Evolutionary conservation across 2,888 invertebrate species (phyloP).

Genomic region (Hemaris fuciformis): DNA sequence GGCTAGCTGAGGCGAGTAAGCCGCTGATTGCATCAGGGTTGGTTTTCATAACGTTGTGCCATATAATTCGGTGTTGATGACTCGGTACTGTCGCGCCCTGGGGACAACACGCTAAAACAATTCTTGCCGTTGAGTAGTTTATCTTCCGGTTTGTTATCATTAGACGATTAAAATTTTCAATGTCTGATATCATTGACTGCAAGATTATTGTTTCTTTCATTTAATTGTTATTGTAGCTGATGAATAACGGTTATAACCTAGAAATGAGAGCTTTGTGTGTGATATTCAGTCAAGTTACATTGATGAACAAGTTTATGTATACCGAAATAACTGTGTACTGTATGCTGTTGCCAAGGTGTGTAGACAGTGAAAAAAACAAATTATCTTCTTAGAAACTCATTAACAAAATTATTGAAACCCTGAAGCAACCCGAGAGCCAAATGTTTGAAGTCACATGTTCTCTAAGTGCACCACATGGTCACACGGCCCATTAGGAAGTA

Average conservation of each 20-base stretch:
- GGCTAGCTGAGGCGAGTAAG: not conserved
- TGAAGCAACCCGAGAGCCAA: not conserved
- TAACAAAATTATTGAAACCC: not conserved
- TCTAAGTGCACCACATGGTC: not conserved
- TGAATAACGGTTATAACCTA: constrained; percentile 4
- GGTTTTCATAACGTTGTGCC: constrained; percentile 3
- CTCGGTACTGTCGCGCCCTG: not conserved
- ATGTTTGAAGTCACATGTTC: not conserved
- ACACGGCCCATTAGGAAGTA: not conserved
- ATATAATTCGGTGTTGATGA: not conserved
- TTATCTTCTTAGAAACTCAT: not conserved
- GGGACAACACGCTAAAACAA: not conserved
- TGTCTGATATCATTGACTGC: constrained; percentile 21
- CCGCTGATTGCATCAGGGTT: constrained; percentile 2
- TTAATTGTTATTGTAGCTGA: not conserved
- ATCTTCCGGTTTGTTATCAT: constrained; percentile 31
- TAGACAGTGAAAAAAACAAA: not conserved
- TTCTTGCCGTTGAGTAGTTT: constrained; percentile 14
- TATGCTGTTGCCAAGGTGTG: not conserved
- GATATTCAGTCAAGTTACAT: not conserved
- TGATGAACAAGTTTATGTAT: not conserved
- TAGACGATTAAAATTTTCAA: constrained; percentile 25
- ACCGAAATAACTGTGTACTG: not conserved
- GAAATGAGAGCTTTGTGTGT: not conserved
- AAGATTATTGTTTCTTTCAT: constrained; percentile 19